A percentile compares a stretch with the other conserved stretches of the same genome.
phyloP scores from a whole-genome alignment of 2,888 invertebrate species.

The Cosmorhoe ocellata region DNA sequence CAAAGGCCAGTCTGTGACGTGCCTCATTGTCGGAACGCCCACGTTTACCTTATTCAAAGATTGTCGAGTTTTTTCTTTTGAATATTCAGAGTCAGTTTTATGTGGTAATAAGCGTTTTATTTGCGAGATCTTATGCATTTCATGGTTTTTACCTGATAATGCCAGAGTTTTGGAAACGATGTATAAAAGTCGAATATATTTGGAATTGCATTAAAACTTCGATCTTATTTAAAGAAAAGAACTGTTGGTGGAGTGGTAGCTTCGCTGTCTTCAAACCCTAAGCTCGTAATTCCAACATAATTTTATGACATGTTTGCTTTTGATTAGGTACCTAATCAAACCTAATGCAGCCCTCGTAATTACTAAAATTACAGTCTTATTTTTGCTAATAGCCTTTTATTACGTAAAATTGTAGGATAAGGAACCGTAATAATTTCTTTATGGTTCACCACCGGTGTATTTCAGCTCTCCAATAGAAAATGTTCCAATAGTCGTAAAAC shows the following conservation, averaged over 20 bases:
- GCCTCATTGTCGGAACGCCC: conserved; percentile 78
- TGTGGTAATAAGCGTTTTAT: conserved; percentile 45
- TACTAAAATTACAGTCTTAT: conserved; percentile 26
- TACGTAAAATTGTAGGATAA: conserved; percentile 59
- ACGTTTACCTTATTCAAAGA: conserved; percentile 79
- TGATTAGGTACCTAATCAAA: conserved; percentile 6
- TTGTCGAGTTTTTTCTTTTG: conserved; percentile 65
- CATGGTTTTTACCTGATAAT: background rate
- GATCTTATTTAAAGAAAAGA: too few relatives aligned
- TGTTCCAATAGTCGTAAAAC: conserved; percentile 71
- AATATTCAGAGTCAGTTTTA: conserved; percentile 58
- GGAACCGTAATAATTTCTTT: conserved; percentile 62
- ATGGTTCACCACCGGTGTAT: conserved; percentile 53
- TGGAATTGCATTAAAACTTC: too few relatives aligned
- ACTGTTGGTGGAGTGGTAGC: too few relatives aligned
- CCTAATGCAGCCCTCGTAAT: conserved; percentile 11
- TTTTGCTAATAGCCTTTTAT: conserved; percentile 54
- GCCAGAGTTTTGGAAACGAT: background rate
- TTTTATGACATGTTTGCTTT: conserved; percentile 3
- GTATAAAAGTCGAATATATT: too few relatives aligned
- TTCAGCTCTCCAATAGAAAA: conserved; percentile 63
- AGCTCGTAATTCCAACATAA: too few relatives aligned
- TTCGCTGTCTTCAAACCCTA: too few relatives aligned
- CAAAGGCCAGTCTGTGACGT: conserved; percentile 77
- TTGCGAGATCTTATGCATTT: conserved; percentile 30